A percentile compares a stretch with the other conserved stretches of the same genome.
These are phyloP conservation scores for Sorex fumeus DNA, from an alignment of 2,113 vertebrate genomes.

Conservation along the genomic window DNA sequence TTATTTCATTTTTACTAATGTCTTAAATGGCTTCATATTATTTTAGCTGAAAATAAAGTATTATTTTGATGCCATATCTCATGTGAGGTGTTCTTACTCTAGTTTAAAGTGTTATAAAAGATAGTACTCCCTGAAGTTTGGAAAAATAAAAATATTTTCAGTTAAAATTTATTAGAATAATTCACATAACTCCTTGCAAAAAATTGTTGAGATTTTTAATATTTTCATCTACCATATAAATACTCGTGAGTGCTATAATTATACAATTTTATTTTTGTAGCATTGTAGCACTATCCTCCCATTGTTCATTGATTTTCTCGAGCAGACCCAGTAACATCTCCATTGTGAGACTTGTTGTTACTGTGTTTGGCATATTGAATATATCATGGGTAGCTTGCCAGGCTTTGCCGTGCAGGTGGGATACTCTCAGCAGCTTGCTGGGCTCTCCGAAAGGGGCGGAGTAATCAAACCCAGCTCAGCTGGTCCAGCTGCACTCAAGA, in stretches of 20 bases:
- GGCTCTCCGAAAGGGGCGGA: too few relatives aligned
- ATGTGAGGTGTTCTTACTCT: not conserved
- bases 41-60: slow-evolving; percentile 47
- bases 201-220: slow-evolving; percentile 77
- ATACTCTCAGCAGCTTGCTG: too few relatives aligned
- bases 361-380: too few relatives aligned
- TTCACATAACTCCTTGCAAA: slow-evolving; percentile 69
- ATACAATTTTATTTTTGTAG: slow-evolving; percentile 79
- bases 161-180: slow-evolving; percentile 61
- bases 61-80: not conserved
- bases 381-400: too few relatives aligned
- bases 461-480: too few relatives aligned
- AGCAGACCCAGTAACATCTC: too few relatives aligned
- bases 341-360: too few relatives aligned
- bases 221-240: slow-evolving; percentile 75
- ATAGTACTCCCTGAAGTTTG: not conserved
- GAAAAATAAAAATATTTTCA: slow-evolving; percentile 46
- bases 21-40: slow-evolving; percentile 55
- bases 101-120: not conserved
- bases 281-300: too few relatives aligned
- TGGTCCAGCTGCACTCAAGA: too few relatives aligned
- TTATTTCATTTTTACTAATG: slow-evolving; percentile 56
- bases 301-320: too few relatives aligned
- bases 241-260: slow-evolving; percentile 76
- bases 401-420: too few relatives aligned